Evolutionary conservation across 2,113 vertebrate species (phyloP).

Genomic region (Ophiodon elongatus): DNA sequence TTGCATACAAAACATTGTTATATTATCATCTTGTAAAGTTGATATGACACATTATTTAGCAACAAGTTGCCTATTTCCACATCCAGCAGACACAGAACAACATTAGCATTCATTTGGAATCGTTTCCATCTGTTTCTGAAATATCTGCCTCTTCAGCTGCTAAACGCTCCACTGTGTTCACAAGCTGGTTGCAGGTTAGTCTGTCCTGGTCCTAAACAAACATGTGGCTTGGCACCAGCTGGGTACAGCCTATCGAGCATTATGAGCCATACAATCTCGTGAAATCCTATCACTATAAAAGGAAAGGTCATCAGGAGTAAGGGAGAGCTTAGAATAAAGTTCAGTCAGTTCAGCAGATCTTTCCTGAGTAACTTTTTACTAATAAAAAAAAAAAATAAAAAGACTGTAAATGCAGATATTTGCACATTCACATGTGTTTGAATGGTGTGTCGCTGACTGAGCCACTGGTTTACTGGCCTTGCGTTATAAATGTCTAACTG

Average conservation of each 20-base stretch:
- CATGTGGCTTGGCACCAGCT: conserved; percentile 13
- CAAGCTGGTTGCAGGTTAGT: conserved; percentile 24
- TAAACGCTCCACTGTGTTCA: neutral
- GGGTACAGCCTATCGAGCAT: conserved; percentile 22
- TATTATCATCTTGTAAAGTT: neutral
- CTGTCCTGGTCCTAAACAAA: conserved; percentile 36
- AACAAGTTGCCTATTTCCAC: neutral
- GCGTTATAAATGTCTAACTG: neutral
- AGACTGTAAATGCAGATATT: conserved; percentile 5
- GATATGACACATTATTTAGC: neutral
- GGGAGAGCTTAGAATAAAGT: neutral
- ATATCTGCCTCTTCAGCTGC: neutral
- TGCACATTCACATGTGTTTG: neutral
- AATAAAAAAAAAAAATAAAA: neutral
- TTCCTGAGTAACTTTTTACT: neutral
- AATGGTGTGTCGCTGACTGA: neutral
- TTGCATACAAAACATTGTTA: neutral
- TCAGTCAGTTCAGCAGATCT: neutral
- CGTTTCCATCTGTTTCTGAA: neutral
- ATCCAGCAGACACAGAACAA: neutral
- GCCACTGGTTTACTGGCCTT: neutral
- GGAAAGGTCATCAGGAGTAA: neutral
- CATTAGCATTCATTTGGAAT: neutral
- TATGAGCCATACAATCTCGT: conserved; percentile 23
- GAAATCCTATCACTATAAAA: conserved; percentile 14